These are phyloP conservation scores for Danio choprae DNA, from an alignment of 2,797 vertebrate genomes.

Conservation along the genomic window DNA sequence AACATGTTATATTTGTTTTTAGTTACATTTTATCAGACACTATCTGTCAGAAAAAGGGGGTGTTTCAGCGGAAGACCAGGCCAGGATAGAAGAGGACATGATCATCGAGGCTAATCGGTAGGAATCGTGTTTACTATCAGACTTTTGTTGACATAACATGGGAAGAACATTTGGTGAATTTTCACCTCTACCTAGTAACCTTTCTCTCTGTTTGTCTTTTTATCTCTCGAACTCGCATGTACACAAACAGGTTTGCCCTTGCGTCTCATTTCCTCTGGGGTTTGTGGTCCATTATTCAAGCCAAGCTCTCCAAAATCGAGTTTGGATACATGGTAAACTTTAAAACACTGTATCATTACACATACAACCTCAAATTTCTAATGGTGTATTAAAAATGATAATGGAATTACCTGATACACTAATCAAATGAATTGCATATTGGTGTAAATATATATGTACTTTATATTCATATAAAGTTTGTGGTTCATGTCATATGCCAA, in stretches of 20 bases:
- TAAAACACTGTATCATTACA: not conserved
- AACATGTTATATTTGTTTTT: constrained; percentile 22
- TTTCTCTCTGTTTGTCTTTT: not conserved
- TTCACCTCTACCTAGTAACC: constrained; percentile 10
- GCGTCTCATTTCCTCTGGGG: constrained; percentile 97
- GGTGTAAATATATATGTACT: not conserved
- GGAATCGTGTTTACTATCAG: constrained; percentile 1
- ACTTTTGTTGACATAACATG: not conserved
- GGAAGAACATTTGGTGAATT: not conserved
- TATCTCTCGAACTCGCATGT: not conserved
- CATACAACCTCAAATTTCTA: not conserved
- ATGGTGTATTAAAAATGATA: not conserved
- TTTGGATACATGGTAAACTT: constrained; percentile 93
- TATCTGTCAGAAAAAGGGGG: constrained; percentile 82
- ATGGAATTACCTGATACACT: not conserved
- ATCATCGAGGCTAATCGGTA: constrained; percentile 87
- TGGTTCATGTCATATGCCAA: not conserved
- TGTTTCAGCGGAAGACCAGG: constrained; percentile 69
- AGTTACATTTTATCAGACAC: constrained; percentile 89
- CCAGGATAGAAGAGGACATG: constrained; percentile 80
- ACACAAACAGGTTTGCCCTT: constrained; percentile 82
- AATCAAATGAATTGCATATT: not conserved
- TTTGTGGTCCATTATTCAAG: constrained; percentile 94
- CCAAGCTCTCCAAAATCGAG: constrained; percentile 92
- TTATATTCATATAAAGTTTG: not conserved